Base-by-base conservation (phyloP, 2,888 invertebrate species). In the Craniophora ligustri region DNA sequence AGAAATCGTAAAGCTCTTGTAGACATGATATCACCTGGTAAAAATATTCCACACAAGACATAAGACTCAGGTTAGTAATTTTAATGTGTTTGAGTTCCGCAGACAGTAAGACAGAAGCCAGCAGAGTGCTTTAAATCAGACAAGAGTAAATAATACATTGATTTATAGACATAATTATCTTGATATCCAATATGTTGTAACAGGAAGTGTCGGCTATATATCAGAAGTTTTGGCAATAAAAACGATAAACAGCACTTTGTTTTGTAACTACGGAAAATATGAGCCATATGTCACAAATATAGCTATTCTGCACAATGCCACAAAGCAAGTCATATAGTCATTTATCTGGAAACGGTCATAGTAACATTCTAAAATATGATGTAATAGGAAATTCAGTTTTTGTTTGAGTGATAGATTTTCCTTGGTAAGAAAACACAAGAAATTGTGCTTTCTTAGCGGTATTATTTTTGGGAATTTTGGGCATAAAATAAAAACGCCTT, bases 161-260 rank as follows among this genome's bases (percentile, higher is more conserved):
- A 59, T 26, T 31, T 60, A 53, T 35, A 28, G 61, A 23, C 15
- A 14, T 31, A 28, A 21, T 46, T n/a, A 66, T 60, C 63, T 23
- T 47, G 67, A 60, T 32, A 39, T 30, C 67, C 44, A 36, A 50
- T 66, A 42, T 53, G 34, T 28, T 44, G 21, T 48, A 30, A 50
- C 16, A 15, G 49, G 47, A 49, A 59, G 39, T 32, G 16, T 11
- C 18, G 19, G n/a, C 41, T 18, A 44, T 71, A 53, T 26, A 53
- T 67, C 49, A 71, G 4, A 13, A 64, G 35, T 53, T 56, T 56
- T 63, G 53, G 59, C 67, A 60, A 56, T 69, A 71, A 71, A 67
- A 67, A 47, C 55, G 65, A 61, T 51, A 67, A 44, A 67, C 53
- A 63, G 42, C 63, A 55, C 55, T 60, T 71, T 67, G 49, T 71